Base-by-base conservation (phyloP, 2,113 vertebrate species). In the Oreochromis niloticus region DNA sequence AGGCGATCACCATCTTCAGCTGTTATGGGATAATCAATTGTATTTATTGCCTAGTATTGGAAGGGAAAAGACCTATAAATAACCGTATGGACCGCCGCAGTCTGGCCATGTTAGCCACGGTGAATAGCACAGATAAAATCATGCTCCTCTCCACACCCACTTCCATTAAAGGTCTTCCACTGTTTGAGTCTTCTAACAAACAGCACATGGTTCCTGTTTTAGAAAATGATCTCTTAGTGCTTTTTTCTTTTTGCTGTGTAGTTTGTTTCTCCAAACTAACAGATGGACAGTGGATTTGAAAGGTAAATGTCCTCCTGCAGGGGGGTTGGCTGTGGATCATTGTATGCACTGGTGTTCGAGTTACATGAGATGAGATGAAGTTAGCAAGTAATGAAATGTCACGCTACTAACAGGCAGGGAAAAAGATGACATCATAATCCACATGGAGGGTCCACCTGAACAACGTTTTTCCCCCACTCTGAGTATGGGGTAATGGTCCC, bases 141-240 rank as follows among this genome's bases (percentile, higher is more conserved):
- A 71, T 86, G 43, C 43, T 9, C 66, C 39, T 78, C 80, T 68
- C 39, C 81, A 55, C 36, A 85, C 55, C 52, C 80, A 63, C 83
- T 84, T 85, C 46, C 83, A 30, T 84, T 82, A 50, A 82, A 93
- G 63, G 12, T 83, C 71, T 13, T 85, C 75, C 73, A 57, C 87
- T 88, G 81, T 81, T 34, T 52, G 55, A 92, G n/a, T 66, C 59
- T 55, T 48, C 27, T 52, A 80, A 87, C 87, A 89, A 87, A 83
- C 57, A 75, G 88, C 95, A 95, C 86, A 92, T 93, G 93, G 84
- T 90, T 94, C 30, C 78, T 87, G 78, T 94, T 95, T 87, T 34
- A 79, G 48, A 48, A 80, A 85, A 78, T 73, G 50, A 87, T 92
- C 87, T 86, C 87, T 80, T 80, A 81, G 39, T 84, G 27, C 50